Evolutionary conservation across 2,888 invertebrate genomes (phyloP), one percentile per base, ranked within the genome.

Genomic region (Amblyjoppa proteus): DNA sequence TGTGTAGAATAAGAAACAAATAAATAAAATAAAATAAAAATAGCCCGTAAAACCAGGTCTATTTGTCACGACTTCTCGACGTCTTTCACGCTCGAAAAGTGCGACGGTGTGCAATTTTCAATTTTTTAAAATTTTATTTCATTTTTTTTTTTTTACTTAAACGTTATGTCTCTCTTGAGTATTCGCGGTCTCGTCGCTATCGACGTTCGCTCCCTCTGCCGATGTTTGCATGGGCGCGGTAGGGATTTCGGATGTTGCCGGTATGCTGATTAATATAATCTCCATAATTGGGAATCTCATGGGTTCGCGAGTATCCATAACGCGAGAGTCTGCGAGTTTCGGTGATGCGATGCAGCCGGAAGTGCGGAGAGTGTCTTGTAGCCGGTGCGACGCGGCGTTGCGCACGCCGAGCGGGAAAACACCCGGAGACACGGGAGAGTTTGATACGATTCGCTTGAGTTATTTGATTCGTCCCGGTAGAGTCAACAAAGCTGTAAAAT

Each of bases 251-350:
- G 45, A 45, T 64, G 45, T 28, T 41, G 66, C 41, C n/a, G 31
- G 13, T 45, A 31, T 45, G 45, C 31, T 64, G 74, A 49, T 61
- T 31, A 49, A 64, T 64, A 34, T 2, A 58, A 49, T 64, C 61
- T 64, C 74, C 74, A 61, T 75, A 64, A 75, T 75, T 75, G 74
- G 11, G 31, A 74, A 75, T 75, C 64, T 64, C 64, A 49, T 31
- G 74, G 31, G n/a, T 64, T 64, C 61, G n/a, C 49, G 64, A 31
- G 61, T 74, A 34, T 71, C 38, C 20, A 64, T 49, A 49, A 49
- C 38, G 61, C 31, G 34, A 2, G n/a, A 34, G 61, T 16, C 13
- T 16, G 45, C 45, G 13, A 45, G 13, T 3, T 28, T 61, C 61
- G 16, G 16, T 66, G 53, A 66, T 38, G 51, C 51, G 61, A 76